Percentiles rank a stretch among this genome's conserved stretches.
phyloP scores from a whole-genome alignment of 2,888 invertebrate genomes.

The Pogonocherus hispidulus region DNA sequence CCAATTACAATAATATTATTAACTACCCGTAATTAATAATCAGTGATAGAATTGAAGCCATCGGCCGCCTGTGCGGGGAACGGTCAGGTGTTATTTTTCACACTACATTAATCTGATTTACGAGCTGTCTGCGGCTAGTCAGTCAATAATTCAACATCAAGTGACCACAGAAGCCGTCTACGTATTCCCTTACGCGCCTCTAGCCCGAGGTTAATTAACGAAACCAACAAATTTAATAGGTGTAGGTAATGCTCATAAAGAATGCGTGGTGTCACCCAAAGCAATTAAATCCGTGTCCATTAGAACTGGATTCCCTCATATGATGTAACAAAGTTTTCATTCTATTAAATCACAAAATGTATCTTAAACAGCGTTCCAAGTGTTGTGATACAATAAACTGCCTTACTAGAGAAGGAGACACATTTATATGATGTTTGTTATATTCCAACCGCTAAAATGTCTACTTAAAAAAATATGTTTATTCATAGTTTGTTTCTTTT shows the following conservation, averaged over 20 bases:
- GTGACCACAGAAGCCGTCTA: constrained; percentile 41
- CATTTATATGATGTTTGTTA: no score
- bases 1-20: constrained; percentile 28
- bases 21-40: constrained; percentile 25
- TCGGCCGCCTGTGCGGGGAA: constrained; percentile 3
- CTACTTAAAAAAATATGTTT: no score
- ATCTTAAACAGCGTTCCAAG: no score
- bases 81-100: constrained; percentile 30
- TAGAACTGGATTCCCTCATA: no score
- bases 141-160: constrained; percentile 29
- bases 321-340: no score
- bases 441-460: no score
- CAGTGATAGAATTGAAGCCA: constrained; percentile 23
- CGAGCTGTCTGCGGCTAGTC: constrained; percentile 40
- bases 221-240: constrained; percentile 47
- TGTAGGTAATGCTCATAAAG: not conserved
- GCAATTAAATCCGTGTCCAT: no score
- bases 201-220: constrained; percentile 49
- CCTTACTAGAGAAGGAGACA: no score
- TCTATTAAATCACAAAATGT: no score
- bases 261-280: not conserved
- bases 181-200: constrained; percentile 18
- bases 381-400: no score
- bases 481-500: no score
- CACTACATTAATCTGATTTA: constrained; percentile 43